phyloP scores from a whole-genome alignment of 2,797 vertebrate species.

The Kryptopterus vitreolus region DNA sequence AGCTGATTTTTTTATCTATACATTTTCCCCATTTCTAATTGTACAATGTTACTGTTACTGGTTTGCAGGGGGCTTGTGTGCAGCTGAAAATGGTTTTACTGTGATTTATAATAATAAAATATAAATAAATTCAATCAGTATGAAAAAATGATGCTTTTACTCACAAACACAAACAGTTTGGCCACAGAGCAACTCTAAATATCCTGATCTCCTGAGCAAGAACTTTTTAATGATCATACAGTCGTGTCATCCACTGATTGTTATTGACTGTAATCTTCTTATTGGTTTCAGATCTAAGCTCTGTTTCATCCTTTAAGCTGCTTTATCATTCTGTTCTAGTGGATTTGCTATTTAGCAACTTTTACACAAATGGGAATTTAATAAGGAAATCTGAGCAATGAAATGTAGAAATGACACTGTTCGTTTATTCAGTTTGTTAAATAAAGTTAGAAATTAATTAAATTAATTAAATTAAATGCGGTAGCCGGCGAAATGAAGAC shows the following conservation, averaged over 20 bases:
- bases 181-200: not conserved
- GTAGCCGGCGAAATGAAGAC: not conserved
- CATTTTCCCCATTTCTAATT: not conserved
- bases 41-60: not conserved
- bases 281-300: slow-evolving; percentile 50
- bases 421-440: not conserved
- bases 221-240: not conserved
- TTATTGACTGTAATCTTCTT: slow-evolving; percentile 53
- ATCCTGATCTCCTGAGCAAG: not conserved
- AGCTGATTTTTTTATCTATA: not conserved
- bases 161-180: slow-evolving; percentile 7
- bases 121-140: not conserved
- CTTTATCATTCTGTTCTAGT: slow-evolving; percentile 9
- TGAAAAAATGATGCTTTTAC: not conserved
- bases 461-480: no score
- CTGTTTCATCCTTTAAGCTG: slow-evolving; percentile 28
- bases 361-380: not conserved
- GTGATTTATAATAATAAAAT: not conserved
- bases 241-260: not conserved
- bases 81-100: not conserved
- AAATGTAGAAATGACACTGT: no score
- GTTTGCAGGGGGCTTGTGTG: not conserved
- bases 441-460: no score
- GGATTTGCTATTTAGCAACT: not conserved
- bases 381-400: not conserved